These are phyloP conservation scores for Troides oblongomaculatus DNA, from an alignment of 2,888 invertebrate species.

Conservation along the genomic window DNA sequence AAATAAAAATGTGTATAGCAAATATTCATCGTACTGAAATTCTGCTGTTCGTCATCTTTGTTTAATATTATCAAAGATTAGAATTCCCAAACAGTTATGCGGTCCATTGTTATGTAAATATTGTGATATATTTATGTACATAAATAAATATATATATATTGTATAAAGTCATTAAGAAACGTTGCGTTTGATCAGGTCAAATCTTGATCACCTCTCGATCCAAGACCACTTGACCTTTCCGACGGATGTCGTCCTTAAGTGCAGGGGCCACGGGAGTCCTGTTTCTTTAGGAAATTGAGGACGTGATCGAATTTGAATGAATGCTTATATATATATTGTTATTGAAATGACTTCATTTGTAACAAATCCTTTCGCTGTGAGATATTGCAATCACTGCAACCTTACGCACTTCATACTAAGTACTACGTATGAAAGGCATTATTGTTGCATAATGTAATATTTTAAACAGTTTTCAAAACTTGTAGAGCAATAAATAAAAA, in stretches of 20 bases:
- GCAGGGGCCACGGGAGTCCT: background rate
- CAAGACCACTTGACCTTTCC: slow-evolving; percentile 8
- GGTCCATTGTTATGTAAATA: background rate
- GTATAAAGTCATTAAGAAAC: background rate
- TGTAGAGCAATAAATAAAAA: no score
- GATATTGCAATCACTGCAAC: background rate
- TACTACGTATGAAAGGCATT: background rate
- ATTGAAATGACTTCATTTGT: background rate
- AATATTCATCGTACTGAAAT: no score
- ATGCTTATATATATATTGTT: background rate
- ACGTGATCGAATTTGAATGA: slow-evolving; percentile 1
- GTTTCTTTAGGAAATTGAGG: slow-evolving; percentile 4
- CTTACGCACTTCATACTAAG: background rate
- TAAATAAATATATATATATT: background rate
- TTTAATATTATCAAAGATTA: no score
- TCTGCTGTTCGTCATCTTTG: no score
- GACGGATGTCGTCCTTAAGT: slow-evolving; percentile 6
- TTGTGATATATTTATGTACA: background rate
- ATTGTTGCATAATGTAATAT: background rate
- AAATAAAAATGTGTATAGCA: no score
- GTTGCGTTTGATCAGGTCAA: slow-evolving; percentile 23
- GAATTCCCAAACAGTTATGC: no score
- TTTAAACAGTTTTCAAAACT: no score
- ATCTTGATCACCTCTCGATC: slow-evolving; percentile 21
- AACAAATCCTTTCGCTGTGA: background rate